These are phyloP conservation scores for Falco novaeseelandiae DNA, from an alignment of 2,797 vertebrate genomes.

Conservation along the genomic window DNA sequence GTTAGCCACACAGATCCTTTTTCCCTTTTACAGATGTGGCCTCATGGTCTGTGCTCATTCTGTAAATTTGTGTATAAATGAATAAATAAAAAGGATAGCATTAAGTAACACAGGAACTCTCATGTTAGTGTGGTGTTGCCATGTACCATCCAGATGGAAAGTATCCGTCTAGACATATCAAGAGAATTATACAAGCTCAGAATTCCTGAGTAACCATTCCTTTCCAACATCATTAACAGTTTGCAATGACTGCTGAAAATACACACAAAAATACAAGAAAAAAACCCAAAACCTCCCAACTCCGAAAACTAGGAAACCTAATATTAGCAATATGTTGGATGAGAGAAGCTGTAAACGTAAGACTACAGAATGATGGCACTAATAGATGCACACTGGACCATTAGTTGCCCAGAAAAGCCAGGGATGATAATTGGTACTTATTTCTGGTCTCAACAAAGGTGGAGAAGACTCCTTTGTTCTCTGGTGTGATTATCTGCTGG, in stretches of 20 bases:
- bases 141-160: conserved; percentile 24
- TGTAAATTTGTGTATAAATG: not conserved
- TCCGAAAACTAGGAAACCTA: not conserved
- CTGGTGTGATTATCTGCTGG: not conserved
- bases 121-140: not conserved
- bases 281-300: not conserved
- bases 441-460: not conserved
- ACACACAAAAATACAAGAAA: not conserved
- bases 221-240: not conserved
- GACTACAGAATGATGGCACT: not conserved
- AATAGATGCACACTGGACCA: rapidly evolving
- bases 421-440: too few species aligned
- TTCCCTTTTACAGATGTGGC: not conserved
- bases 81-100: not conserved
- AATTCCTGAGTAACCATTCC: not conserved
- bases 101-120: conserved; percentile 28
- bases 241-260: not conserved
- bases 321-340: not conserved
- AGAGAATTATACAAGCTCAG: conserved; percentile 1
- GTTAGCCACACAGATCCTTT: not conserved
- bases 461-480: not conserved
- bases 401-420: not conserved
- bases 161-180: conserved; percentile 17
- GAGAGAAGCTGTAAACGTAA: not conserved
- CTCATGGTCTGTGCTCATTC: not conserved